Percentiles rank a stretch among this genome's conserved stretches.
phyloP scores from a whole-genome alignment of 2,888 invertebrate species.

The Meghimatium bilineatum region DNA sequence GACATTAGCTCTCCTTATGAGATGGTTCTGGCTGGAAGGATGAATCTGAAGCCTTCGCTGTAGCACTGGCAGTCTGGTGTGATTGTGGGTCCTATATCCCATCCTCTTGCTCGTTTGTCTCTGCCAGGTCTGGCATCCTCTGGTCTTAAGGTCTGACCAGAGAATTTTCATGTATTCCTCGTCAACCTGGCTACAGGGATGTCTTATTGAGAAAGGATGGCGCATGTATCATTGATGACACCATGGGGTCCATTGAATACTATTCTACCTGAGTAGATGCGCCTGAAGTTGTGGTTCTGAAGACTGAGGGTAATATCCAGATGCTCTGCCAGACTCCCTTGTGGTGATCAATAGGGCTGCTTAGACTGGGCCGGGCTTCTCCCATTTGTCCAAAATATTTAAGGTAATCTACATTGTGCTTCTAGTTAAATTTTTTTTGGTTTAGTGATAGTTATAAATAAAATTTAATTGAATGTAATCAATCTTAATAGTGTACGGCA shows the following conservation, averaged over 20 bases:
- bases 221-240: not conserved
- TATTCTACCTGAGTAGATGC: not conserved
- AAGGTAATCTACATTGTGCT: constrained; percentile 45
- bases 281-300: not conserved
- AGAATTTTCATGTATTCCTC: not conserved
- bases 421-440: not conserved
- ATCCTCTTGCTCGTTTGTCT: constrained; percentile 28
- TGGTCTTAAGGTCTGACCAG: constrained; percentile 9
- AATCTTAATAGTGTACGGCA: too few relatives aligned
- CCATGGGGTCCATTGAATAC: constrained; percentile 11
- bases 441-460: not conserved
- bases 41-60: constrained; percentile 41
- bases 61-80: constrained; percentile 36
- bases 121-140: constrained; percentile 3
- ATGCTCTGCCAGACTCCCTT: constrained; percentile 5
- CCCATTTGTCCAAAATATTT: constrained; percentile 19
- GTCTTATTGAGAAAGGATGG: not conserved
- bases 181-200: not conserved
- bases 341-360: constrained; percentile 13
- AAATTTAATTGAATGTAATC: too few relatives aligned
- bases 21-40: constrained; percentile 42
- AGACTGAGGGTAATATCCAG: constrained; percentile 22
- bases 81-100: constrained; percentile 27
- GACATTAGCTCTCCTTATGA: constrained; percentile 46
- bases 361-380: constrained; percentile 39